phyloP scores from a whole-genome alignment of 1,140 invertebrate species.

The Agrypnia vestita region DNA sequence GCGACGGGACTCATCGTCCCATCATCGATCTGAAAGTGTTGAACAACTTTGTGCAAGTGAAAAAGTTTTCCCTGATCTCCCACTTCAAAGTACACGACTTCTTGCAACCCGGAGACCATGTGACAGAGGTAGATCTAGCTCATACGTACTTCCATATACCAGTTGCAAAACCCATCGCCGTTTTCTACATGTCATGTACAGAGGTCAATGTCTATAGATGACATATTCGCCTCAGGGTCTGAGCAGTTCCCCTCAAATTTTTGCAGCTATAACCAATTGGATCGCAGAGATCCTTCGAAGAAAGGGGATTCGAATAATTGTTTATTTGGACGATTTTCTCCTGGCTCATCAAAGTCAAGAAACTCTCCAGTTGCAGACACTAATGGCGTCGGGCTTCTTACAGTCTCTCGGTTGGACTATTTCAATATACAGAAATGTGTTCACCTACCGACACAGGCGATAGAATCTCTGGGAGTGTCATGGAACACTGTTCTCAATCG shows the following conservation, averaged over 20 bases:
- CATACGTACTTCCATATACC: conserved; percentile 5
- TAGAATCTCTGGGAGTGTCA: too few relatives aligned
- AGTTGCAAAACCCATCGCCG: neutral
- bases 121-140: conserved; percentile 62
- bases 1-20: too few relatives aligned
- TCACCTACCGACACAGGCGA: too few relatives aligned
- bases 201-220: neutral
- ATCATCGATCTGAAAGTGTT: too few relatives aligned
- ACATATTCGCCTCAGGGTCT: conserved; percentile 5
- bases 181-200: neutral
- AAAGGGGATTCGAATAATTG: too few relatives aligned
- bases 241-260: too few relatives aligned
- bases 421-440: too few relatives aligned
- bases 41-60: too few relatives aligned
- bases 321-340: too few relatives aligned
- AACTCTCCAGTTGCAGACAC: conserved; percentile 17
- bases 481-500: conserved; percentile 60
- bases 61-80: conserved; percentile 56
- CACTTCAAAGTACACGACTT: conserved; percentile 57
- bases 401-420: conserved; percentile 62
- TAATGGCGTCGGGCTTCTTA: conserved; percentile 42
- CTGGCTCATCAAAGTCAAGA: too few relatives aligned
- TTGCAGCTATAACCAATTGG: too few relatives aligned
- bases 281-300: too few relatives aligned
- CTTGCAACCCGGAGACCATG: conserved; percentile 62